A percentile compares a stretch with the other conserved stretches of the same genome.
These are phyloP conservation scores for Ctenochaetus hawaiiensis DNA, from an alignment of 2,797 vertebrate species.

Conservation along the genomic window DNA sequence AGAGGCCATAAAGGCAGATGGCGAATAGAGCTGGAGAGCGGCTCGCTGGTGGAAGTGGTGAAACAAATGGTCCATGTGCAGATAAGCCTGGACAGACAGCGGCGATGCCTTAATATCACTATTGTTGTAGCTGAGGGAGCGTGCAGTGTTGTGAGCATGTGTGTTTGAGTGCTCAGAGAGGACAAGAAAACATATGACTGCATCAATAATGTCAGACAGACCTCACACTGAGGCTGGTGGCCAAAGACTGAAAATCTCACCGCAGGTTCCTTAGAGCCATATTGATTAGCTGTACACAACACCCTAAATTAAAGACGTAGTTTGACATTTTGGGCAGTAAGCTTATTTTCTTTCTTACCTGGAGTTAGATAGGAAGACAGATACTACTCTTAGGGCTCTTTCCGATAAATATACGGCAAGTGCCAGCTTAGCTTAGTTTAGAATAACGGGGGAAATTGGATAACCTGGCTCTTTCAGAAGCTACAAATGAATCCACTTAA, in stretches of 20 bases:
- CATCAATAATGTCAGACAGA: slow-evolving; percentile 11
- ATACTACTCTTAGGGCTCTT: neutral
- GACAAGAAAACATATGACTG: slow-evolving; percentile 3
- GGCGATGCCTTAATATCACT: neutral
- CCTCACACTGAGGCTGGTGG: slow-evolving; percentile 4
- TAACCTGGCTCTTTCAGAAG: neutral
- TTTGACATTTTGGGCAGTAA: neutral
- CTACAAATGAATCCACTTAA: neutral
- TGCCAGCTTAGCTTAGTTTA: neutral
- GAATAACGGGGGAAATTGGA: neutral
- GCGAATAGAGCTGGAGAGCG: slow-evolving; percentile 14
- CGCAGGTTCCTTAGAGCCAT: neutral
- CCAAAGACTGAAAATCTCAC: slow-evolving; percentile 2
- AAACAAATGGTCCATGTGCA: slow-evolving; percentile 51
- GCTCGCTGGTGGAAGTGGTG: slow-evolving; percentile 20
- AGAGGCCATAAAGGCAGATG: slow-evolving; percentile 39
- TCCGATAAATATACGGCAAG: neutral
- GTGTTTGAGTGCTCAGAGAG: slow-evolving; percentile 3
- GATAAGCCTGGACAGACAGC: slow-evolving; percentile 34
- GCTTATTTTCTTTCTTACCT: neutral
- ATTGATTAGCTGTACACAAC: neutral
- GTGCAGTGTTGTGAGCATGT: slow-evolving; percentile 8
- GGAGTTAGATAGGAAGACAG: neutral
- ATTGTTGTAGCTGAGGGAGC: slow-evolving; percentile 15
- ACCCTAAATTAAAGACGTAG: neutral